phyloP scores from a whole-genome alignment of 2,888 invertebrate species.

The Cheilosia impressa region DNA sequence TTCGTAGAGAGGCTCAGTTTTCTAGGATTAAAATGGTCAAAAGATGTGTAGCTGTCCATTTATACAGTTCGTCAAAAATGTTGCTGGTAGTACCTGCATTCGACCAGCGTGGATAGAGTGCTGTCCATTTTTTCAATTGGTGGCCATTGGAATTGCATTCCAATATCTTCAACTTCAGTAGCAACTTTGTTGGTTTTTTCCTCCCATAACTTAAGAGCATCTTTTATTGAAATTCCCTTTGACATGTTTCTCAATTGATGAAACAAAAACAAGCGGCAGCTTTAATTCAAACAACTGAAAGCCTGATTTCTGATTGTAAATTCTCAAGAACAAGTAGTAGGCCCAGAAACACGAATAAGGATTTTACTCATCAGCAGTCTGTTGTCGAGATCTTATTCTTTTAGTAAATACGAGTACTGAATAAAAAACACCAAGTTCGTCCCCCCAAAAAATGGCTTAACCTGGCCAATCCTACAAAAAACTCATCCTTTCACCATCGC shows the following conservation, averaged over 20 bases:
- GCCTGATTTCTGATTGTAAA: too few species aligned
- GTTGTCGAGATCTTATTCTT: too few species aligned
- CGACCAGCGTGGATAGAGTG: slow-evolving; percentile 88
- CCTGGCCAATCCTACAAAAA: too few species aligned
- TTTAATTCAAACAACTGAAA: too few species aligned
- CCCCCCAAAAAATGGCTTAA: too few species aligned
- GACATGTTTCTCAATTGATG: slow-evolving; percentile 82
- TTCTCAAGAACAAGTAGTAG: too few species aligned
- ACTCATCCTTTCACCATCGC: too few species aligned
- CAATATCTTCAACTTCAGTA: slow-evolving; percentile 89
- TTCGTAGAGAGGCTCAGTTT: slow-evolving; percentile 96
- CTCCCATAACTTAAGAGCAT: slow-evolving; percentile 95
- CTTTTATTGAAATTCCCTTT: slow-evolving; percentile 91
- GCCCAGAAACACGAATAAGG: too few species aligned
- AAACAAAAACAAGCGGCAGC: too few species aligned
- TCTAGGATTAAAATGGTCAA: slow-evolving; percentile 83
- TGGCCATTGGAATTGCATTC: slow-evolving; percentile 94
- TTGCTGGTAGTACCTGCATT: slow-evolving; percentile 88
- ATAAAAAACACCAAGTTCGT: too few species aligned
- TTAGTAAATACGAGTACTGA: too few species aligned
- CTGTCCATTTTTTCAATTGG: slow-evolving; percentile 98
- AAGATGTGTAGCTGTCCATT: background rate
- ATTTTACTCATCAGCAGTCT: too few species aligned
- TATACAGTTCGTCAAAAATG: background rate
- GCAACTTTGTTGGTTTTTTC: slow-evolving; percentile 88